A percentile compares a stretch with the other conserved stretches of the same genome.
These are phyloP conservation scores for Procambarus virginalis DNA, from an alignment of 1,140 invertebrate species.

Conservation along the genomic window DNA sequence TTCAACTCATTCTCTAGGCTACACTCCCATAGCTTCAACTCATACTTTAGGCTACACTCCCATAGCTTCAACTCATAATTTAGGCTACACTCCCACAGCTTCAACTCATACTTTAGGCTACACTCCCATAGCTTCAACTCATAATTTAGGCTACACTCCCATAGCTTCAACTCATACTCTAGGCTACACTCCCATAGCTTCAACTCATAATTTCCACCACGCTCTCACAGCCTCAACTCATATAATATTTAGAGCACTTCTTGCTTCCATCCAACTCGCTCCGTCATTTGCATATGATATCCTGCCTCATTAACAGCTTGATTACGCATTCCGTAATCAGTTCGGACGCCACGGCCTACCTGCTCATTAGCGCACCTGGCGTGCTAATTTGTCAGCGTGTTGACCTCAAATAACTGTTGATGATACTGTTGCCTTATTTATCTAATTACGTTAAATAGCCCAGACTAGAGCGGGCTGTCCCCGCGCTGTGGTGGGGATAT, in stretches of 20 bases:
- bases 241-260: not conserved
- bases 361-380: slow-evolving; percentile 51
- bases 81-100: too few species aligned
- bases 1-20: too few species aligned
- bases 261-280: not conserved
- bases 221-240: not conserved
- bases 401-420: slow-evolving; percentile 50
- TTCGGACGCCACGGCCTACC: slow-evolving; percentile 34
- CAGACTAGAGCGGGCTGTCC: slow-evolving; percentile 31
- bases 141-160: too few species aligned
- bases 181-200: too few species aligned
- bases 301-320: slow-evolving; percentile 33
- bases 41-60: too few species aligned
- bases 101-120: too few species aligned
- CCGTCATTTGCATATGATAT: not conserved
- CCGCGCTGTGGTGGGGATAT: not conserved
- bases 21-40: too few species aligned
- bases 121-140: too few species aligned
- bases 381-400: slow-evolving; percentile 36
- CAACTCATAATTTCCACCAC: too few species aligned
- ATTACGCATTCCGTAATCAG: slow-evolving; percentile 45
- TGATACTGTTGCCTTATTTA: slow-evolving; percentile 42
- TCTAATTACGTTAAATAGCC: slow-evolving; percentile 56
- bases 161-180: too few species aligned
- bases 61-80: too few species aligned